Percentiles rank a stretch among this genome's conserved stretches.
Conservation (phyloP, 2,888 invertebrate genomes). For the Meiosimyza decipiens region DNA sequence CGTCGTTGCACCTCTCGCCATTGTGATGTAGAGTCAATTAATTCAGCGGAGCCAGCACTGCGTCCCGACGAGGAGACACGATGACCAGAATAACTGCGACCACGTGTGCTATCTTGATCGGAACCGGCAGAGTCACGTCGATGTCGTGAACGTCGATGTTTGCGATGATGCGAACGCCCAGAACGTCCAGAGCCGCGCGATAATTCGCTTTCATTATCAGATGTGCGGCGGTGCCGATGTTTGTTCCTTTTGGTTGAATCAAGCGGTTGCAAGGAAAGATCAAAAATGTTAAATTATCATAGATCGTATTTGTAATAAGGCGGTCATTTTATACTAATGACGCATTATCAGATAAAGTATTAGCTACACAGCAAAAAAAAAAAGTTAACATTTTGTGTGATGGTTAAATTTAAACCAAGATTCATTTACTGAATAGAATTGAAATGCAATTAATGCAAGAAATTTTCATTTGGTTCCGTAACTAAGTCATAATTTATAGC, state of each 20-base stretch:
- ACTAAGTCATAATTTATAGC: too few relatives aligned
- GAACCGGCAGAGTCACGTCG: constrained; percentile 76
- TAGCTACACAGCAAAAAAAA: constrained; percentile 1
- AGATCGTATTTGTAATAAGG: too few relatives aligned
- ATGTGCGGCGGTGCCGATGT: constrained; percentile 83
- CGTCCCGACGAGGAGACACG: constrained; percentile 63
- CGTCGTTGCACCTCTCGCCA: constrained; percentile 89
- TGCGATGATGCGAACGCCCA: constrained; percentile 79
- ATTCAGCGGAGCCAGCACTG: constrained; percentile 69
- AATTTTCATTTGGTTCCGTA: too few relatives aligned
- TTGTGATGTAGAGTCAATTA: constrained; percentile 88
- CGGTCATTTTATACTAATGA: background rate
- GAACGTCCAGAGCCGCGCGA: constrained; percentile 87
- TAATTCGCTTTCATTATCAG: constrained; percentile 91
- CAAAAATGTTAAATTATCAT: background rate
- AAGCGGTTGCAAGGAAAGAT: background rate
- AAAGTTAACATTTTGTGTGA: background rate
- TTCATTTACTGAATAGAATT: too few relatives aligned
- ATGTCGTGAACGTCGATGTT: constrained; percentile 76
- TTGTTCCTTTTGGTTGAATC: constrained; percentile 70
- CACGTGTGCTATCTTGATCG: constrained; percentile 75
- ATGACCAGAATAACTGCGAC: constrained; percentile 66
- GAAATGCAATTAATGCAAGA: too few relatives aligned
- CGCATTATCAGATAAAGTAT: background rate
- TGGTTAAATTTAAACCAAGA: too few relatives aligned